Percentiles rank a stretch among this genome's conserved stretches.
phyloP scores from a whole-genome alignment of 1,140 invertebrate species.

The Chironomus striatipennis region DNA sequence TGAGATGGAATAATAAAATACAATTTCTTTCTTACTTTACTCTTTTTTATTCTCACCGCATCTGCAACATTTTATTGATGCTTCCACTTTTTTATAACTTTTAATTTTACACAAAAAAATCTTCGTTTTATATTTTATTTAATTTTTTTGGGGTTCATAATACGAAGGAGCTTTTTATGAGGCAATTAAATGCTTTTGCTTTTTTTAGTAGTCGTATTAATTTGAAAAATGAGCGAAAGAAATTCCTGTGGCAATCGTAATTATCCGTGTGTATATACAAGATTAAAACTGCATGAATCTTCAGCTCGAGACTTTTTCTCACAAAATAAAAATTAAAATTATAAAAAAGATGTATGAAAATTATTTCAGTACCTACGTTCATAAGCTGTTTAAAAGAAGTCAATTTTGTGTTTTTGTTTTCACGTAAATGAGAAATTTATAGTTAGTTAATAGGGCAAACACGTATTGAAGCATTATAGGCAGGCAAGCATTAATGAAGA shows the following conservation, averaged over 20 bases:
- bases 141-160: no score
- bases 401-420: neutral
- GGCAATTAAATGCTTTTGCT: no score
- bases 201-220: no score
- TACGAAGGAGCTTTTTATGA: no score
- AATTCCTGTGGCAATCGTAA: neutral
- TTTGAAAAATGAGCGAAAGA: no score
- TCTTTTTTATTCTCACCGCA: neutral
- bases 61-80: neutral
- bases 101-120: no score
- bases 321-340: neutral
- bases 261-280: constrained; percentile 1
- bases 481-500: constrained; percentile 2
- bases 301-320: neutral
- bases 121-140: no score
- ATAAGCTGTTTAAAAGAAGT: neutral
- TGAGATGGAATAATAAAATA: neutral
- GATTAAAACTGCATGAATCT: constrained; percentile 13
- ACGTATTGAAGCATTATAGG: neutral
- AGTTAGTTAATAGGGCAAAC: constrained; percentile 16
- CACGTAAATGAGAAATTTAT: constrained; percentile 11
- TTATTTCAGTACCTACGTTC: no score
- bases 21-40: neutral
- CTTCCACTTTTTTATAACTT: neutral
- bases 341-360: no score